Evolutionary conservation across 2,113 vertebrate species (phyloP).

Genomic region (Nansenia antarctica): DNA sequence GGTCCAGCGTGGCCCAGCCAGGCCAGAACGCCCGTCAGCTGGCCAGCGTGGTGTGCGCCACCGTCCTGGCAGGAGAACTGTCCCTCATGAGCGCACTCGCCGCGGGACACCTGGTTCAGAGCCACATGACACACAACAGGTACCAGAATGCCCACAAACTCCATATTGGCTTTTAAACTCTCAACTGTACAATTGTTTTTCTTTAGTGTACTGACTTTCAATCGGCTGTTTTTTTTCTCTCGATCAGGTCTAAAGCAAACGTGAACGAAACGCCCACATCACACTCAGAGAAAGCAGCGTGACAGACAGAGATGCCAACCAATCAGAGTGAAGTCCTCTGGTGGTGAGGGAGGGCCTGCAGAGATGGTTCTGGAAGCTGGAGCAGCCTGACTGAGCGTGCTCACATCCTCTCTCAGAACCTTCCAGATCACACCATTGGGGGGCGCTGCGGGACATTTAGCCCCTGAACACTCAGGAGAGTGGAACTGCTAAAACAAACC

Average conservation of each 20-base stretch:
- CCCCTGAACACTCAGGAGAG: background rate
- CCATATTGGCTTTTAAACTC: background rate
- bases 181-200: background rate
- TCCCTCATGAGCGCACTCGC: conserved; percentile 94
- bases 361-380: background rate
- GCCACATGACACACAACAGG: conserved; percentile 98
- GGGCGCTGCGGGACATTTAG: background rate
- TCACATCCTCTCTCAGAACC: background rate
- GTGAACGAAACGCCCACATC: background rate
- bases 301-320: conserved; percentile 3
- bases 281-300: background rate
- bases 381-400: background rate
- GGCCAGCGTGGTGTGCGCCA: conserved; percentile 89
- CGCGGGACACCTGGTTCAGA: conserved; percentile 93
- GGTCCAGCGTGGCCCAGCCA: conserved; percentile 79
- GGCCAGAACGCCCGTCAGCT: conserved; percentile 94
- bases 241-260: conserved; percentile 46
- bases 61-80: conserved; percentile 94
- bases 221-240: background rate
- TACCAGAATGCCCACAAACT: conserved; percentile 37
- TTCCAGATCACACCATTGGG: background rate
- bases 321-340: background rate
- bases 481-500: background rate
- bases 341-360: background rate
- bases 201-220: background rate